Evolutionary conservation across 2,797 vertebrate species (phyloP).

Genomic region (Potorous gilbertii): DNA sequence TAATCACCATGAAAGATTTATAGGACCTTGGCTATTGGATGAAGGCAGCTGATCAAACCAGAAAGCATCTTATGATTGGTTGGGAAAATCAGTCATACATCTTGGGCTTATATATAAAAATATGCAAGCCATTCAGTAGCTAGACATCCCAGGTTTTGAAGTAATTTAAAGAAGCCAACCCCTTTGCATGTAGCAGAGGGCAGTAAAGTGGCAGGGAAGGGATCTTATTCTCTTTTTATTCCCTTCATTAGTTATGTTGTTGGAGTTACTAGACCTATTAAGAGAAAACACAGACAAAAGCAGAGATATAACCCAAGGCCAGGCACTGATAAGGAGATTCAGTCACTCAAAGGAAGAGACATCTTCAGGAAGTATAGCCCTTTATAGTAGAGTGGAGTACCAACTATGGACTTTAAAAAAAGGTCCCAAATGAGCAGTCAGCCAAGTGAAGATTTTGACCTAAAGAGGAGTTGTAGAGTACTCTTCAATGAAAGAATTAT

Average conservation of each 20-base stretch:
- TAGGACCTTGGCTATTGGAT: not conserved
- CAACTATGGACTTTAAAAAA: not conserved
- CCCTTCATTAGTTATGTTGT: not conserved
- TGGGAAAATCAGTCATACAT: not conserved
- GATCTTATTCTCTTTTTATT: not conserved
- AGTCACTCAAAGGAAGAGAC: not conserved
- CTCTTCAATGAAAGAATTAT: not conserved
- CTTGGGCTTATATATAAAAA: not conserved
- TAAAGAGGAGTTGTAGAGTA: not conserved
- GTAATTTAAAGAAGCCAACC: not conserved
- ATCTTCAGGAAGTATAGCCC: not conserved
- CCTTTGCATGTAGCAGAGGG: not conserved
- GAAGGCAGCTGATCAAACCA: not conserved
- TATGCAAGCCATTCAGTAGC: not conserved
- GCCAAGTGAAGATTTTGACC: too few species aligned
- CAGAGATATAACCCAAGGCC: not conserved
- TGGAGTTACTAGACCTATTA: not conserved
- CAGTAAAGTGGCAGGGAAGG: not conserved
- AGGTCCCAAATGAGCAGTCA: not conserved
- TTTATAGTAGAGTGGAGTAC: not conserved
- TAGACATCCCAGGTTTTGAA: not conserved
- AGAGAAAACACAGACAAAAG: not conserved
- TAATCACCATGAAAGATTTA: not conserved
- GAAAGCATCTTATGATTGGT: not conserved
- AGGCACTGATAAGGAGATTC: not conserved